Percentiles rank a stretch among this genome's conserved stretches.
These are phyloP conservation scores for Sminthurides aquaticus DNA, from an alignment of 2,888 invertebrate genomes.

Conservation along the genomic window DNA sequence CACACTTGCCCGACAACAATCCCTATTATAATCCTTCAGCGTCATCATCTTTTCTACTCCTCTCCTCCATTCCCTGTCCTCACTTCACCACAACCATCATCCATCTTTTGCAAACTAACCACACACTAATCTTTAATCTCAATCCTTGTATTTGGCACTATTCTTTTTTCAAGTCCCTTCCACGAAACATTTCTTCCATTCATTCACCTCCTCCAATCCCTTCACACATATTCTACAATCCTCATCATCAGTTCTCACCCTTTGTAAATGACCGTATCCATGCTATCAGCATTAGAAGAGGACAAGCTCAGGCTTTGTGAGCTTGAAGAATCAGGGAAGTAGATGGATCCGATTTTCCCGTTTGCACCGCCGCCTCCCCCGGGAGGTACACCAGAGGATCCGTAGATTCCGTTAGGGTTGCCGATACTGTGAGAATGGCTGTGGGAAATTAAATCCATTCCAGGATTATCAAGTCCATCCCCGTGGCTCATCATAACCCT, in stretches of 20 bases:
- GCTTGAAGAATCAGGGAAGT: slow-evolving; percentile 34
- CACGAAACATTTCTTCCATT: too few species aligned
- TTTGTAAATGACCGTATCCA: slow-evolving; percentile 43
- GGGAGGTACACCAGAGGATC: slow-evolving; percentile 8
- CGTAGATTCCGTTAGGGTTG: slow-evolving; percentile 19
- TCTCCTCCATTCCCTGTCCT: too few species aligned
- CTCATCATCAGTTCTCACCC: too few species aligned
- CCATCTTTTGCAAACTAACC: too few species aligned
- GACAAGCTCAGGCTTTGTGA: slow-evolving; percentile 41
- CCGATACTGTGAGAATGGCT: slow-evolving; percentile 16
- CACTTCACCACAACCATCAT: too few species aligned
- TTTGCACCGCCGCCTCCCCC: too few species aligned
- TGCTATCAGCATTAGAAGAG: slow-evolving; percentile 40
- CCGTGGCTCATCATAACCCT: slow-evolving; percentile 22
- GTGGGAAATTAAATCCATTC: slow-evolving; percentile 28
- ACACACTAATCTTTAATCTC: too few species aligned
- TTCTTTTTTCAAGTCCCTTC: too few species aligned
- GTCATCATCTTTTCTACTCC: background rate
- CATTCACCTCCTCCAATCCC: too few species aligned
- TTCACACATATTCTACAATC: too few species aligned
- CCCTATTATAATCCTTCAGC: background rate
- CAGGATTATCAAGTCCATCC: slow-evolving; percentile 37
- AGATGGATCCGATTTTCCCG: slow-evolving; percentile 29
- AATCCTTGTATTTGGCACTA: too few species aligned
- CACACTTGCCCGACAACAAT: slow-evolving; percentile 2